Base-by-base conservation (phyloP, 2,888 invertebrate species). In the Ophioninae sp. region DNA sequence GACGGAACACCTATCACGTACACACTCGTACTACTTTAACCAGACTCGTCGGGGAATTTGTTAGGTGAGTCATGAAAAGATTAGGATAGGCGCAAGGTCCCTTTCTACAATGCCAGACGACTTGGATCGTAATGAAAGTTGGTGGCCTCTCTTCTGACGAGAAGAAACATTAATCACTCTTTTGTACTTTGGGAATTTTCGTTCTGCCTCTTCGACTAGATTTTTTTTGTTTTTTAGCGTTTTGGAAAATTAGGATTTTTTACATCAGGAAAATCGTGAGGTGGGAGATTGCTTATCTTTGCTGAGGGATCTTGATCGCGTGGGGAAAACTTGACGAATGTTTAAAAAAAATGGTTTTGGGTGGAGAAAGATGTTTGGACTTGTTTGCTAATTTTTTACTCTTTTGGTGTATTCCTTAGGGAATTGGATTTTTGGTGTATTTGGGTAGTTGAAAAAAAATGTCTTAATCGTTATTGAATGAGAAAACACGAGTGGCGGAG, bases 21-120 rank as follows among this genome's bases (percentile, higher is more conserved):
- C 7, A 65, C 8, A 20, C 3, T 7, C 8, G 39, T 68, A 44
- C n/a, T 44, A 44, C 64, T 44, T 30, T 3, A 30, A 65, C 57
- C 20, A 44, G 62, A 72, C 68, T 75, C n/a, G 57, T 57, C 50
- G n/a, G n/a, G 37, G 68, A 62, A 68, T 68, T 79, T 81, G 85
- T 84, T 82, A 84, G 41, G 82, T 81, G 62, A 77, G 76, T 85
- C 84, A 81, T 79, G 77, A 81, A 82, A 77, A 79, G 23, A 83
- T 85, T 81, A 85, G 78, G 80, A 82, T 65, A 82, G 82, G 62
- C 69, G 17, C 37, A 13, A 17, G 21, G 44, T n/a, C 44, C 21
- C 20, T 41, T 72, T 41, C 17, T 59, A 41, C 30, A 13, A 65
- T 39, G 17, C 37, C 37, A 39, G 30, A 41, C 21, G 59, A 37